A percentile compares a stretch with the other conserved stretches of the same genome.
Conservation (phyloP, 2,888 invertebrate species). For the Lasioglossum oenotherae region DNA sequence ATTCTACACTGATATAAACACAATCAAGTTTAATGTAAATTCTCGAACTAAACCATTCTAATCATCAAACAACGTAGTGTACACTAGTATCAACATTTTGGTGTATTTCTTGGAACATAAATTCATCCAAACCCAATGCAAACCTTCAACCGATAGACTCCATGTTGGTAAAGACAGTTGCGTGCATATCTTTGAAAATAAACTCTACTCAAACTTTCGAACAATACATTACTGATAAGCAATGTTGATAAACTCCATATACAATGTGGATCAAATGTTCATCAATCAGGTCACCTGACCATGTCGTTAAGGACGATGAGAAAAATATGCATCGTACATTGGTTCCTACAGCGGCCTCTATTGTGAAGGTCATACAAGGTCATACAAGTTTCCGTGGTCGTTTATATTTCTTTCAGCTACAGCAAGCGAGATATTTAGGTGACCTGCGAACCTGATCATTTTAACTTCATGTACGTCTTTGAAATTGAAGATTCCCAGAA, state of each 20-base stretch:
- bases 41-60: background rate
- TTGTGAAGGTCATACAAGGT: too few species aligned
- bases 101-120: background rate
- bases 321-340: too few species aligned
- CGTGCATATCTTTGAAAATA: background rate
- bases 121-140: background rate
- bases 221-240: background rate
- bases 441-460: background rate
- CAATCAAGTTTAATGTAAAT: background rate
- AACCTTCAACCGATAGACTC: background rate
- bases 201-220: background rate
- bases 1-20: background rate
- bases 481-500: background rate
- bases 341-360: too few species aligned
- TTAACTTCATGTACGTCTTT: background rate
- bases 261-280: background rate
- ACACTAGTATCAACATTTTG: background rate
- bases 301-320: too few species aligned
- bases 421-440: background rate
- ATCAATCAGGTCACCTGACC: background rate
- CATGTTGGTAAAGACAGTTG: background rate
- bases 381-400: too few species aligned
- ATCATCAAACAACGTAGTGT: background rate
- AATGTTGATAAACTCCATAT: background rate
- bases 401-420: too few species aligned